phyloP scores from a whole-genome alignment of 2,888 invertebrate genomes.

The Nomada lathburiana region DNA sequence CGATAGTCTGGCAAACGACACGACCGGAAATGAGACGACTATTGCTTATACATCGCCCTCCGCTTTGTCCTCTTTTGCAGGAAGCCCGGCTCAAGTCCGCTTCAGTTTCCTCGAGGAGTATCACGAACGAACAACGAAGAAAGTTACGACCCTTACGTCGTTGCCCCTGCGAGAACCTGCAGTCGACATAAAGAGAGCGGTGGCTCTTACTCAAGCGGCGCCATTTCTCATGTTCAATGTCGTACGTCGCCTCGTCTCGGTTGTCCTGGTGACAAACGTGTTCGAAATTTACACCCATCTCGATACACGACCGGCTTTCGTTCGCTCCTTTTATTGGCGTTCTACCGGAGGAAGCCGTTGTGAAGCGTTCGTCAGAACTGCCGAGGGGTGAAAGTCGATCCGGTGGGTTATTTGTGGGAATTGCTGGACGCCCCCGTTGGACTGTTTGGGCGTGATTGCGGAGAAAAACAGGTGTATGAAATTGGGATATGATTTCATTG shows the following conservation, averaged over 20 bases:
- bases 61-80: conserved; percentile 13
- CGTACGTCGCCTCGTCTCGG: conserved; percentile 17
- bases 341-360: conserved; percentile 5
- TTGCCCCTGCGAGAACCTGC: conserved; percentile 49
- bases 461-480: no score
- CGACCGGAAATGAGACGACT: conserved; percentile 26
- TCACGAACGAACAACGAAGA: conserved; percentile 39
- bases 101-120: conserved; percentile 2
- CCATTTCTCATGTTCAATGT: conserved; percentile 58
- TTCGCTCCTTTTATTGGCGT: conserved; percentile 23
- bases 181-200: conserved; percentile 61
- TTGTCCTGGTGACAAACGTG: conserved; percentile 46
- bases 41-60: conserved; percentile 26
- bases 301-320: conserved; percentile 22
- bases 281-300: conserved; percentile 52
- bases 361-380: conserved; percentile 30
- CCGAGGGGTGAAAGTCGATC: conserved; percentile 1
- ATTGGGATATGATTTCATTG: no score
- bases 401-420: conserved; percentile 1
- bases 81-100: neutral
- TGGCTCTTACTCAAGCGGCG: conserved; percentile 22
- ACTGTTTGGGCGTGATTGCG: no score
- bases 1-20: conserved; percentile 1
- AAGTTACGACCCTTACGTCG: conserved; percentile 60
- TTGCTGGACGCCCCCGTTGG: neutral